Evolutionary conservation across 2,888 invertebrate genomes (phyloP).

Genomic region (Cosmorhoe ocellata): DNA sequence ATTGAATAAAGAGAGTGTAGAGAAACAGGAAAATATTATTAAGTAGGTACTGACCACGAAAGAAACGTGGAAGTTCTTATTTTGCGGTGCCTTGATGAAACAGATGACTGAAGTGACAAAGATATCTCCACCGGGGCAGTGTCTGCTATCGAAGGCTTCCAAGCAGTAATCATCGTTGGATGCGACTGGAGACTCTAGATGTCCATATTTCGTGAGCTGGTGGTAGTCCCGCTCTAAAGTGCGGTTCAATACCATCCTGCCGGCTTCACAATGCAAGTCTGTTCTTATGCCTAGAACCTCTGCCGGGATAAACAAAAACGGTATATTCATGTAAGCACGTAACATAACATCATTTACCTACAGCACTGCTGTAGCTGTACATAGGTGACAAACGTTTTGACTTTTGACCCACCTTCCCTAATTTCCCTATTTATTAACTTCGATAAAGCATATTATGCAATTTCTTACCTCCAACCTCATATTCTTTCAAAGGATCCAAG

Average conservation of each 20-base stretch:
- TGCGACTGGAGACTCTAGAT: constrained; percentile 43
- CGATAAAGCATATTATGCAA: too few relatives aligned
- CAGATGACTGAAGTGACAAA: constrained; percentile 60
- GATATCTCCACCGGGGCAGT: constrained; percentile 50
- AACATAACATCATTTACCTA: too few relatives aligned
- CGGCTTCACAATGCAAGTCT: constrained; percentile 48
- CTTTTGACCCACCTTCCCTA: too few relatives aligned
- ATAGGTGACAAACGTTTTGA: too few relatives aligned
- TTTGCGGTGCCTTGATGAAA: constrained; percentile 46
- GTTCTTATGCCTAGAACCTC: constrained; percentile 61
- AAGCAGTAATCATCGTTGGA: constrained; percentile 63
- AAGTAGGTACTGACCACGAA: constrained; percentile 60
- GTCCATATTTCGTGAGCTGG: constrained; percentile 49
- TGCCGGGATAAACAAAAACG: constrained; percentile 29
- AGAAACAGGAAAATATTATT: too few relatives aligned
- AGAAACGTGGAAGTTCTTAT: constrained; percentile 60
- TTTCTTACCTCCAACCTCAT: constrained; percentile 49
- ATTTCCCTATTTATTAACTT: too few relatives aligned
- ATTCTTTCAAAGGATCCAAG: constrained; percentile 49
- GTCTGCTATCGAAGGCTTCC: constrained; percentile 64
- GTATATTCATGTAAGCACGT: too few relatives aligned
- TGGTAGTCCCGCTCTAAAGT: constrained; percentile 49
- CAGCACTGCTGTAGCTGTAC: too few relatives aligned
- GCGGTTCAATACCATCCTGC: constrained; percentile 57
- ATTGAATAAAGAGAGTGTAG: too few relatives aligned